Percentiles rank a stretch among this genome's conserved stretches.
Evolutionary conservation across 2,797 vertebrate genomes (phyloP).

Genomic region (Threskiornis aethiopicus): DNA sequence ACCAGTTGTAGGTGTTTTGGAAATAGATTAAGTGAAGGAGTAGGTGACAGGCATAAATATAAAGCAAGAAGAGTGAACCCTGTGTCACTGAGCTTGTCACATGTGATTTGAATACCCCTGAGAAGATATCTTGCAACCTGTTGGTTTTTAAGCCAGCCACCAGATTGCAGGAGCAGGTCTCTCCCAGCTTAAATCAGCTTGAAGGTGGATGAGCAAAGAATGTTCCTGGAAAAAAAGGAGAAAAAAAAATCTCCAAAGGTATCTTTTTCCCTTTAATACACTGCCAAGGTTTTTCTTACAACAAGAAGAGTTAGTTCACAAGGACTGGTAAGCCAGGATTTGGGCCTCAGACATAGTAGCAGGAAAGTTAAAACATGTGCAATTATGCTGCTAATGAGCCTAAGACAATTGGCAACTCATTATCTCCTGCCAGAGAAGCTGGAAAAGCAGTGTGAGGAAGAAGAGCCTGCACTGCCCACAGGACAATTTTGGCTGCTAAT

Average conservation of each 20-base stretch:
- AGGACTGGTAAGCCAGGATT: not conserved
- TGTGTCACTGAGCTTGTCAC: not conserved
- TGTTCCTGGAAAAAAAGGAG: not conserved
- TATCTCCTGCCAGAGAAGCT: not conserved
- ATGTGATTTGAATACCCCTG: not conserved
- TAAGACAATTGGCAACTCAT: conserved; percentile 8
- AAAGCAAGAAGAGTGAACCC: not conserved
- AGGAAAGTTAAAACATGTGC: not conserved
- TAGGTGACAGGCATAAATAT: not conserved
- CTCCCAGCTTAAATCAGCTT: not conserved
- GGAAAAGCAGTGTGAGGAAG: not conserved
- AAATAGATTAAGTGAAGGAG: not conserved
- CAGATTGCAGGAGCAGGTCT: not conserved
- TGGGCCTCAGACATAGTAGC: not conserved
- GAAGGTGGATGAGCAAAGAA: not conserved
- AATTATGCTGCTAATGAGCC: conserved; percentile 17
- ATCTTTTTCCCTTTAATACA: not conserved
- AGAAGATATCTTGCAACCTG: not conserved
- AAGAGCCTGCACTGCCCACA: not conserved
- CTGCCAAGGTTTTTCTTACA: conserved; percentile 21
- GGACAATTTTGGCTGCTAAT: not conserved
- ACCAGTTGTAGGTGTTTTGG: not conserved
- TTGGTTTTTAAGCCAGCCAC: not conserved
- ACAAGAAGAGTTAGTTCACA: conserved; percentile 6
- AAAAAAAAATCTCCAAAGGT: not conserved